A percentile compares a stretch with the other conserved stretches of the same genome.
phyloP scores from a whole-genome alignment of 1,140 invertebrate species.

The Temnothorax longispinosus region DNA sequence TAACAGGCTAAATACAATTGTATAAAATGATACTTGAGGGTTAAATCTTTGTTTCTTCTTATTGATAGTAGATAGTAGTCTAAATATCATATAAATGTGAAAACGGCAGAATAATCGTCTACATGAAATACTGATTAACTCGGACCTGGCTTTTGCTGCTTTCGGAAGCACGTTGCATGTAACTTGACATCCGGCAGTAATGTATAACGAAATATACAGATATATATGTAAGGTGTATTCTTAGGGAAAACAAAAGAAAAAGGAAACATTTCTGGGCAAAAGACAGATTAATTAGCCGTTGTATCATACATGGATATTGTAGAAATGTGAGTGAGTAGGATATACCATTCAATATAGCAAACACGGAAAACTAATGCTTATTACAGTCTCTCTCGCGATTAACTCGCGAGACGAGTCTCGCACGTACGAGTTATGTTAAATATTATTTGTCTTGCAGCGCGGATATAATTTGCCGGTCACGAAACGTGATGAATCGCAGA shows the following conservation, averaged over 20 bases:
- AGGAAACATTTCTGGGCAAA: slow-evolving; percentile 7
- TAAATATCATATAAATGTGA: not conserved
- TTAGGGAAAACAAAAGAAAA: slow-evolving; percentile 27
- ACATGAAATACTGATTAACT: slow-evolving; percentile 33
- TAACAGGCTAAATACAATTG: not conserved
- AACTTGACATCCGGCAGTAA: slow-evolving; percentile 26
- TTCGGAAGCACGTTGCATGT: slow-evolving; percentile 29
- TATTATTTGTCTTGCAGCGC: slow-evolving; percentile 43
- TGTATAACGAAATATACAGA: not conserved
- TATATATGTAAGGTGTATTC: not conserved
- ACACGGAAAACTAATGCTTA: not conserved
- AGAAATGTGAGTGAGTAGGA: not conserved
- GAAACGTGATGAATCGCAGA: slow-evolving; percentile 32
- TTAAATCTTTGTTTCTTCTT: not conserved
- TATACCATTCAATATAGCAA: not conserved
- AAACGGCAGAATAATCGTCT: not conserved
- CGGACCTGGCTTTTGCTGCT: not conserved
- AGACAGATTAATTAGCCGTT: slow-evolving; percentile 39
- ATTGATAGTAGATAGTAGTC: not conserved
- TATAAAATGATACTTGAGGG: not conserved
- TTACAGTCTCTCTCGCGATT: not conserved
- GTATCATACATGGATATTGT: not conserved
- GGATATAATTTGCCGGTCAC: slow-evolving; percentile 17
- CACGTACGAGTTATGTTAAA: slow-evolving; percentile 42
- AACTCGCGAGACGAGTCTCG: not conserved